Conservation (phyloP, 2,888 invertebrate species). For the Leistus spinibarbis region DNA sequence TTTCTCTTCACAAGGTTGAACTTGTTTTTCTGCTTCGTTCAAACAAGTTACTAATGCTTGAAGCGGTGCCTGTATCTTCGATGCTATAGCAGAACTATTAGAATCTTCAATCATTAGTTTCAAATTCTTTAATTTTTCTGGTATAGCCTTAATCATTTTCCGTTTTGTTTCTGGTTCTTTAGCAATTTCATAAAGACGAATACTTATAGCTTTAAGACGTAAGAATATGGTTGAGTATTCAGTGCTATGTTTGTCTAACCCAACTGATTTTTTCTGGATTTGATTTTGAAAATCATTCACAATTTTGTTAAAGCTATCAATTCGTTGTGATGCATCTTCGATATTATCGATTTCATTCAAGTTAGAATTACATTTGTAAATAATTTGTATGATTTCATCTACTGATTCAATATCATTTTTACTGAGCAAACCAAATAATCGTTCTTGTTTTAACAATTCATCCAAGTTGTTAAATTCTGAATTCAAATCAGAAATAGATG, state of each 20-base stretch:
- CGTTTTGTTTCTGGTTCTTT: conserved; percentile 28
- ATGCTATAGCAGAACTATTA: conserved; percentile 20
- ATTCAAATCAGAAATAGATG: conserved; percentile 26
- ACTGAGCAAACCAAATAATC: conserved; percentile 14
- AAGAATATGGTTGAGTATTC: conserved; percentile 31
- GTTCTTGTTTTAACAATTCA: conserved; percentile 18
- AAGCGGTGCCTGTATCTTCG: conserved; percentile 26
- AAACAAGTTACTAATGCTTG: conserved; percentile 25
- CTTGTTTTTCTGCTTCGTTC: conserved; percentile 18
- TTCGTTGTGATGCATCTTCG: conserved; percentile 5
- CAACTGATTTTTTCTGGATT: conserved; percentile 23
- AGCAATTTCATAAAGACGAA: conserved; percentile 20
- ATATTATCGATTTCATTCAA: conserved; percentile 15
- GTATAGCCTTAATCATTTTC: conserved; percentile 25
- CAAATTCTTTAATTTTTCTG: conserved; percentile 27
- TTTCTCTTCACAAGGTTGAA: conserved; percentile 22
- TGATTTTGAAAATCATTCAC: conserved; percentile 15
- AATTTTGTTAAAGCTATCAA: conserved; percentile 20
- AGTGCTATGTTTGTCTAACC: conserved; percentile 10
- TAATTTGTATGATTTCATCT: conserved; percentile 9
- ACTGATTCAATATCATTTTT: conserved; percentile 18
- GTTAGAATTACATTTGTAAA: conserved; percentile 6
- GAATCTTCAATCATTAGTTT: conserved; percentile 34
- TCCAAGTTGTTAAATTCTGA: conserved; percentile 12
- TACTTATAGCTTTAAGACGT: conserved; percentile 24